phyloP scores from a whole-genome alignment of 2,797 vertebrate species.

The Notamacropus eugenii region DNA sequence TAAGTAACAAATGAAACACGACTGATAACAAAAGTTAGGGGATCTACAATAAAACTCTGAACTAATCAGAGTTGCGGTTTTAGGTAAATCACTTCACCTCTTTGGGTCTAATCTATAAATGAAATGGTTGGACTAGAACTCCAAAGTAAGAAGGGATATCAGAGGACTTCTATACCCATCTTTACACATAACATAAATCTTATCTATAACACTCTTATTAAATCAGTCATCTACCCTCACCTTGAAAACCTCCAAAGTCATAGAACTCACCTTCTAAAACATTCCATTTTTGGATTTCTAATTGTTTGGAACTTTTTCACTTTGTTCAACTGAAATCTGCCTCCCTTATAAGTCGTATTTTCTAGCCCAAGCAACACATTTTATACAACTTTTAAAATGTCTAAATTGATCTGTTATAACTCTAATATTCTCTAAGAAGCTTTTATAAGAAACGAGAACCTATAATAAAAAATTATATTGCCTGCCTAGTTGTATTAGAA shows the following conservation, averaged over 20 bases:
- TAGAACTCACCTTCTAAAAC: background rate
- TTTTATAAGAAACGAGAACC: background rate
- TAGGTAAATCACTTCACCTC: background rate
- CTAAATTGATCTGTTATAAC: background rate
- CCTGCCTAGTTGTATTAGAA: background rate
- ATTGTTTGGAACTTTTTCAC: background rate
- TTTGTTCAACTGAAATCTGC: background rate
- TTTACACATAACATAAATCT: background rate
- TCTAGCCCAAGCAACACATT: background rate
- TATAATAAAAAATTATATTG: background rate
- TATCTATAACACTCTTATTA: background rate
- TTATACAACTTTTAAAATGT: background rate
- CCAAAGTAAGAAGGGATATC: background rate
- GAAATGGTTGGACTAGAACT: background rate
- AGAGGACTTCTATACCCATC: background rate
- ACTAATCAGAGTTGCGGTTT: background rate
- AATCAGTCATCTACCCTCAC: background rate
- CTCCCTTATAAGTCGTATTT: background rate
- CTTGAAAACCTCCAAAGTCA: background rate
- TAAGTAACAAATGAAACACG: background rate
- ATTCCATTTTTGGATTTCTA: background rate
- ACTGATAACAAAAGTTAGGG: background rate
- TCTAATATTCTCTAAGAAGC: background rate
- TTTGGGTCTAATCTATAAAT: background rate
- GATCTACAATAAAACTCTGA: background rate